Evolutionary conservation across 2,797 vertebrate genomes (phyloP).

Genomic region (Rousettus madagascariensis): DNA sequence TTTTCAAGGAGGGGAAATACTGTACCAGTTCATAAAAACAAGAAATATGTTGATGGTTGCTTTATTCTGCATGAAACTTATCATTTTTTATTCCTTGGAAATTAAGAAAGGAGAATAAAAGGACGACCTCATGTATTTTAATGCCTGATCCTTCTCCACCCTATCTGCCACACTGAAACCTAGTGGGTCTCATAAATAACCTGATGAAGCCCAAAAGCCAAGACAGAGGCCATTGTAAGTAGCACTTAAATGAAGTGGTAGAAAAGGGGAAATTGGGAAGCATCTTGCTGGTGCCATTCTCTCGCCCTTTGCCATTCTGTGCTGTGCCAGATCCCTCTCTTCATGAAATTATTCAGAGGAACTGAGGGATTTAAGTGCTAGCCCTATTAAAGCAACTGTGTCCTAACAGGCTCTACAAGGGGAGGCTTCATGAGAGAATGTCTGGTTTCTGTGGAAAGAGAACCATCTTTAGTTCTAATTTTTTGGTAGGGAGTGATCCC

Average conservation of each 20-base stretch:
- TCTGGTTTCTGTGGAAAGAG: not conserved
- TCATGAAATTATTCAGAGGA: not conserved
- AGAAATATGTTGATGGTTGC: slow-evolving; percentile 32
- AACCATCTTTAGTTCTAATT: not conserved
- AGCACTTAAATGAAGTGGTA: not conserved
- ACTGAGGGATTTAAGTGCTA: not conserved
- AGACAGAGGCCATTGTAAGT: not conserved
- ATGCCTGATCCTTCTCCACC: not conserved
- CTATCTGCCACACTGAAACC: not conserved
- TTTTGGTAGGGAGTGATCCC: not conserved
- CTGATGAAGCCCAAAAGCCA: not conserved
- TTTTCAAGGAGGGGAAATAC: slow-evolving; percentile 11
- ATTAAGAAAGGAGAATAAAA: slow-evolving; percentile 3
- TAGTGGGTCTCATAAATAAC: not conserved
- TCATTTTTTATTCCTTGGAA: slow-evolving; percentile 26
- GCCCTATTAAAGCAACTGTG: not conserved
- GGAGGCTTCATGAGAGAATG: not conserved
- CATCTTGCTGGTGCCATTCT: not conserved
- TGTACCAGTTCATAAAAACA: slow-evolving; percentile 46
- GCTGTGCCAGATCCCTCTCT: not conserved
- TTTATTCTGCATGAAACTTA: slow-evolving; percentile 38
- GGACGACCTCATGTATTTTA: not conserved
- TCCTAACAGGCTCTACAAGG: not conserved
- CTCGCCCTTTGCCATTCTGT: not conserved
- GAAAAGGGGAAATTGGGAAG: not conserved